Percentiles rank a stretch among this genome's conserved stretches.
Evolutionary conservation across 2,888 invertebrate species (phyloP).

Genomic region (Lutraria lutraria): DNA sequence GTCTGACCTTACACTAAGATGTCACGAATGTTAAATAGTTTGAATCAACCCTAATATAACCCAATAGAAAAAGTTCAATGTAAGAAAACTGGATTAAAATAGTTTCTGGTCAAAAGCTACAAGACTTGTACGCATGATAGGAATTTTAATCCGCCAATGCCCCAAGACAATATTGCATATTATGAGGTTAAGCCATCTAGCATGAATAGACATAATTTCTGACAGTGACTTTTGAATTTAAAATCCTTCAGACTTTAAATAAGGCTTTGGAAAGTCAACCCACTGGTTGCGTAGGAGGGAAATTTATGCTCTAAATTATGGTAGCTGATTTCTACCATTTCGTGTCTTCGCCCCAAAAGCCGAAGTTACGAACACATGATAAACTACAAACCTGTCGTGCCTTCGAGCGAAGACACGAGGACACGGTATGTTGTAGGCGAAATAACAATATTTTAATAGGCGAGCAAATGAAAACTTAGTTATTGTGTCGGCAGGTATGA

Average conservation of each 20-base stretch:
- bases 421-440: too few relatives aligned
- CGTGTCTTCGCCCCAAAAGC: too few relatives aligned
- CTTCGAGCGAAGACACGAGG: too few relatives aligned
- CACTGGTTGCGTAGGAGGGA: too few relatives aligned
- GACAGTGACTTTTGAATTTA: conserved; percentile 17
- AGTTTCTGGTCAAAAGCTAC: neutral
- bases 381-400: too few relatives aligned
- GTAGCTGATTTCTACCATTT: too few relatives aligned
- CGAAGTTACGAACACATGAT: too few relatives aligned
- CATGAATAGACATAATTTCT: neutral
- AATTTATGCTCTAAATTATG: too few relatives aligned
- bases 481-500: too few relatives aligned
- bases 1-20: conserved; percentile 1
- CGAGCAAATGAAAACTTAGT: too few relatives aligned
- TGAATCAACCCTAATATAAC: conserved; percentile 3
- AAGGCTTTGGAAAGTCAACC: too few relatives aligned
- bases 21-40: conserved; percentile 6
- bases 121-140: neutral
- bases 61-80: neutral
- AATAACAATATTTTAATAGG: too few relatives aligned
- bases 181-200: neutral
- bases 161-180: neutral
- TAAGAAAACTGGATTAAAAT: neutral
- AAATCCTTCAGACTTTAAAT: neutral
- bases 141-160: neutral